Percentiles rank a stretch among this genome's conserved stretches.
Conservation (phyloP, 2,888 invertebrate species). For the Spodoptera picta region DNA sequence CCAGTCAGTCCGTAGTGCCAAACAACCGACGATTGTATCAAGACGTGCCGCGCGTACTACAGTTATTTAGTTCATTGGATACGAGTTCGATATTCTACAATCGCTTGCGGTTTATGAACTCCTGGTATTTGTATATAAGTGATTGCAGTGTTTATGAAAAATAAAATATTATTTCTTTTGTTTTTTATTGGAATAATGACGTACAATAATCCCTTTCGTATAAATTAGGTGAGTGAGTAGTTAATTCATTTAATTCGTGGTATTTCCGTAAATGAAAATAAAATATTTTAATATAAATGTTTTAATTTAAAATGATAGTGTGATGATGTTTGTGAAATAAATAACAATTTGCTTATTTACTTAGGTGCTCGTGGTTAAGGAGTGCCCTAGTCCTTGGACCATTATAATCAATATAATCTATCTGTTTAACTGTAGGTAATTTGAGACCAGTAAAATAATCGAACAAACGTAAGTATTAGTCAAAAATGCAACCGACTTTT, state of each 20-base stretch:
- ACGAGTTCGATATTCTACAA: slow-evolving; percentile 9
- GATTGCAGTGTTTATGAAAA: slow-evolving; percentile 41
- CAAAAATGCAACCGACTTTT: no score
- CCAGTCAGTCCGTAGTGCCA: slow-evolving; percentile 44
- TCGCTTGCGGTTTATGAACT: slow-evolving; percentile 55
- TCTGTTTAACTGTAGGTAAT: no score
- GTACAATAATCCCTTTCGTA: neutral
- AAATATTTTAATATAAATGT: no score
- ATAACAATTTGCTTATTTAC: neutral
- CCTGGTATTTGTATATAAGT: slow-evolving; percentile 65
- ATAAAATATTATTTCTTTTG: slow-evolving; percentile 52
- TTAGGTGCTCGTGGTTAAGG: neutral
- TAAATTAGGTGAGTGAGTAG: slow-evolving; percentile 21
- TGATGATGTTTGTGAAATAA: neutral
- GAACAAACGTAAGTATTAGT: no score
- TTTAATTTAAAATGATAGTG: neutral
- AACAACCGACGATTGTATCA: slow-evolving; percentile 61
- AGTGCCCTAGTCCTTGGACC: neutral
- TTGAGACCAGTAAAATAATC: no score
- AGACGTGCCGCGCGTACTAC: slow-evolving; percentile 64
- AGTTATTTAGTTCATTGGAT: slow-evolving; percentile 21
- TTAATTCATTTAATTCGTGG: no score
- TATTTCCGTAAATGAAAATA: no score
- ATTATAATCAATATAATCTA: no score
- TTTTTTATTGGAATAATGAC: slow-evolving; percentile 55